Evolutionary conservation across 64 coral and sea anemone species (phyloP).

Genomic region (Acropora yongei): DNA sequence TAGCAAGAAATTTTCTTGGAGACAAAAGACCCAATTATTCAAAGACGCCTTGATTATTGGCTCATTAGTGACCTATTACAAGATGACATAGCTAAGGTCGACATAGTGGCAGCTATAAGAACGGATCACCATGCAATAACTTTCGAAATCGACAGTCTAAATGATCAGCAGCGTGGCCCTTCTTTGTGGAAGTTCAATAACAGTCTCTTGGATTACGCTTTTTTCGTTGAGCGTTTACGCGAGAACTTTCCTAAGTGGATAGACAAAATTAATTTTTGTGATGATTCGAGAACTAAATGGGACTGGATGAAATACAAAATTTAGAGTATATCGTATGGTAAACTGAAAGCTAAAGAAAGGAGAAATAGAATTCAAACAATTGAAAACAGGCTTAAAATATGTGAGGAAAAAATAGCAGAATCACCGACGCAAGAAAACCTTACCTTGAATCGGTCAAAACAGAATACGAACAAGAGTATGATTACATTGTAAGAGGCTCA

Average conservation of each 20-base stretch:
- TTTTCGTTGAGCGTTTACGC: slow-evolving; percentile 2
- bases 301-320: neutral
- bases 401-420: neutral
- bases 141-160: neutral
- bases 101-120: neutral
- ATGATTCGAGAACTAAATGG: slow-evolving; percentile 16
- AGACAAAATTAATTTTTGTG: slow-evolving; percentile 2
- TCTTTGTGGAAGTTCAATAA: neutral
- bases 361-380: slow-evolving; percentile 5
- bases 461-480: slow-evolving; percentile 9
- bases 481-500: slow-evolving; percentile 25
- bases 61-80: too few species aligned
- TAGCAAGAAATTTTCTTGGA: neutral
- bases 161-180: neutral
- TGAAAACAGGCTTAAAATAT: too few species aligned
- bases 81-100: too few species aligned
- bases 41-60: neutral
- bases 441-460: slow-evolving; percentile 1
- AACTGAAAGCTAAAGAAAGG: slow-evolving; percentile 21
- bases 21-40: neutral
- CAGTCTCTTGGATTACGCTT: neutral
- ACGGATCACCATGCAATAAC: neutral
- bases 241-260: slow-evolving; percentile 23
- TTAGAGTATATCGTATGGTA: slow-evolving; percentile 4
- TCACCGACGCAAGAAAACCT: slow-evolving; percentile 12